Evolutionary conservation across 2,797 vertebrate genomes (phyloP).

Genomic region (Halcyon smyrnensis): DNA sequence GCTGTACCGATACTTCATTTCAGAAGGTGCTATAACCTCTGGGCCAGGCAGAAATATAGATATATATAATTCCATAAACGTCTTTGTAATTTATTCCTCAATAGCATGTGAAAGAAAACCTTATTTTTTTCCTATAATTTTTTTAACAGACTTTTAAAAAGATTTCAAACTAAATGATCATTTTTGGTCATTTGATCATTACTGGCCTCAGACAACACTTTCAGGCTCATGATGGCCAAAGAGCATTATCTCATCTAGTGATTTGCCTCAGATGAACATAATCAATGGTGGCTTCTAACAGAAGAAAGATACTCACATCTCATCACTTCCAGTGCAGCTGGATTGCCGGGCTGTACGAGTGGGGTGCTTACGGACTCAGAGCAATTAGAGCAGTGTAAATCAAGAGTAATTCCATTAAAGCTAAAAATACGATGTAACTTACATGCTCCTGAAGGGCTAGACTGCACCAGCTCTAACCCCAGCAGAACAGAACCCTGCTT

Average conservation of each 20-base stretch:
- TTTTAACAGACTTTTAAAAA: not conserved
- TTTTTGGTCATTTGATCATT: not conserved
- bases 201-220: not conserved
- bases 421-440: not conserved
- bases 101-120: not conserved
- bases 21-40: not conserved
- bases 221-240: not conserved
- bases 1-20: not conserved
- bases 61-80: not conserved
- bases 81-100: not conserved
- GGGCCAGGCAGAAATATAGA: not conserved
- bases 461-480: not conserved
- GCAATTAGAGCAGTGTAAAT: not conserved
- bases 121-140: not conserved
- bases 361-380: not conserved
- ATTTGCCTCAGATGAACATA: not conserved
- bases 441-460: not conserved
- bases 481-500: not conserved
- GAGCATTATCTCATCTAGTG: not conserved
- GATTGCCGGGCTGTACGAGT: not conserved
- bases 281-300: not conserved
- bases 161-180: not conserved
- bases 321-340: not conserved
- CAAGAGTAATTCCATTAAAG: not conserved
- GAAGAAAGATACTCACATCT: not conserved